A percentile compares a stretch with the other conserved stretches of the same genome.
These are phyloP conservation scores for Heteromurus nitidus DNA, from an alignment of 2,888 invertebrate species.

Conservation along the genomic window DNA sequence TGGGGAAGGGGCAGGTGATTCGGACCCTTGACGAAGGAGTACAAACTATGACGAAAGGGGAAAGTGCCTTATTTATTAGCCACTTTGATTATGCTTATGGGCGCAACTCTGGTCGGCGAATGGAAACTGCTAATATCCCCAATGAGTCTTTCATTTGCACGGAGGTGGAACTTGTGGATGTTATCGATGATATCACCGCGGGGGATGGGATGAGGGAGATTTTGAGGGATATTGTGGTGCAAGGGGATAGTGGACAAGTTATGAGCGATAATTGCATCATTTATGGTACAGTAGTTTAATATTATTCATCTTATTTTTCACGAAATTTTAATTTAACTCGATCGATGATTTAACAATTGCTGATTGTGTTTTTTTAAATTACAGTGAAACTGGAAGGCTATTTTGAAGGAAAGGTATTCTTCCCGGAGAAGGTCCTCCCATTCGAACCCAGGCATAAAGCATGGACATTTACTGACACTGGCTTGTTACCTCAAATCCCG, in stretches of 20 bases:
- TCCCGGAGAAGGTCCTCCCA: background rate
- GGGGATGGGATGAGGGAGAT: background rate
- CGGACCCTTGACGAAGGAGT: conserved; percentile 20
- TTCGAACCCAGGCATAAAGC: background rate
- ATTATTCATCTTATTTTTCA: conserved; percentile 6
- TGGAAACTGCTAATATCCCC: background rate
- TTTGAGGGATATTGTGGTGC: background rate
- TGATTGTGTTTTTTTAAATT: background rate
- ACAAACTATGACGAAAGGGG: conserved; percentile 15
- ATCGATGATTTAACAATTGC: background rate
- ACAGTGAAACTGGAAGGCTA: conserved; percentile 9
- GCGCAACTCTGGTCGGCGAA: background rate
- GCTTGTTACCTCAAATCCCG: background rate
- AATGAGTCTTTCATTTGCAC: conserved; percentile 6
- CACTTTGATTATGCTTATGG: conserved; percentile 43
- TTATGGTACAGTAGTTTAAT: background rate
- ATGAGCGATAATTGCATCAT: background rate
- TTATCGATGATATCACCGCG: background rate
- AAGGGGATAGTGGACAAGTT: background rate
- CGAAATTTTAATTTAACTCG: conserved; percentile 8
- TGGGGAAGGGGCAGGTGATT: conserved; percentile 12
- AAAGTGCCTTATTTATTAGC: conserved; percentile 21
- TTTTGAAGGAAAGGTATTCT: background rate
- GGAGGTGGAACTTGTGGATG: conserved; percentile 18
- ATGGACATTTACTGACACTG: background rate